Conservation (phyloP, 2,113 vertebrate genomes). For the Atlantisia rogersi region DNA sequence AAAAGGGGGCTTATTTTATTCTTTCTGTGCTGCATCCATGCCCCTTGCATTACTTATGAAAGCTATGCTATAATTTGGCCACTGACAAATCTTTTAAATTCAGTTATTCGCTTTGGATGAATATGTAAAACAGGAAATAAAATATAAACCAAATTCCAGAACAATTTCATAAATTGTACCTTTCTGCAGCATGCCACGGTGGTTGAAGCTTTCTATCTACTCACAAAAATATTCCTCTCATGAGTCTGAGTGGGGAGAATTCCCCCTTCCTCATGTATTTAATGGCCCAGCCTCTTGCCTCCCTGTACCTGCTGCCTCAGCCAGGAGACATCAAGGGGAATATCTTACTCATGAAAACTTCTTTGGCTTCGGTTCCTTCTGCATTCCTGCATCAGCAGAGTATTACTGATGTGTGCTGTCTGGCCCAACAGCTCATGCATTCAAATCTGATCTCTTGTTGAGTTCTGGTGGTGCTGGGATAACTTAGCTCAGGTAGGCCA, state of each 20-base stretch:
- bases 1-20: neutral
- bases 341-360: neutral
- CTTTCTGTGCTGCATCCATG: neutral
- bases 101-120: neutral
- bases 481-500: neutral
- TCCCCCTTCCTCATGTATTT: neutral
- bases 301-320: neutral
- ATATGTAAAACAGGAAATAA: neutral
- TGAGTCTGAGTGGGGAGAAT: neutral
- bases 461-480: neutral
- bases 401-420: neutral
- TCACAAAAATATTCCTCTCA: neutral
- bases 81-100: neutral
- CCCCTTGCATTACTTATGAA: neutral
- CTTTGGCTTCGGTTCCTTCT: neutral
- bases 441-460: neutral
- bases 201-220: neutral
- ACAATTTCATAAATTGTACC: neutral
- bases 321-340: neutral
- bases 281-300: neutral
- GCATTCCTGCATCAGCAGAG: neutral
- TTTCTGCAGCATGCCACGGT: neutral
- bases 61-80: neutral
- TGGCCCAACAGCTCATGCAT: neutral
- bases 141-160: neutral